Base-by-base conservation (phyloP, 2,113 vertebrate species). In the Polypterus senegalus region DNA sequence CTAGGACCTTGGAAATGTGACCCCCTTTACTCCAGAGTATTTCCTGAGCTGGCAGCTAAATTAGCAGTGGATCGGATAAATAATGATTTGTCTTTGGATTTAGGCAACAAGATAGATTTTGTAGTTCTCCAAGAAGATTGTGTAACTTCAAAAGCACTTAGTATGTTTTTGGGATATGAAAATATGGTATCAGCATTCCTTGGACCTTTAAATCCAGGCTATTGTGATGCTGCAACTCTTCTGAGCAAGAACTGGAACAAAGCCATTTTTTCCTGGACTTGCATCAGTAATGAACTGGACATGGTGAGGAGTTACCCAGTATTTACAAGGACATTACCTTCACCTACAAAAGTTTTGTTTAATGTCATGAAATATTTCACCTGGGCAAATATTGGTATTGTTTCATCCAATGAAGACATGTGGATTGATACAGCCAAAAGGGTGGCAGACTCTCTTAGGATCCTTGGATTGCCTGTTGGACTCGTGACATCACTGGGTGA, bases 1-100 rank as follows among this genome's bases (percentile, higher is more conserved):
- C 53, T 94, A 0, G 92, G 92, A 48, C 91, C 92, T 47, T 97
- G 93, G 92, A 76, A 86, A 71, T 93, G 89, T 65, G 89, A 95
- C 68, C 83, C 85, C 0, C 59, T 91, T 7, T 89, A 88, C 63
- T 85, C 87, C 67, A 91, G 86, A 71, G 83, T 91, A 5, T 75
- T 89, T 59, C 91, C 91, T 0, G 70, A 83, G 0, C 66, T 81
- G 2, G 90, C 92, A 11, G 88, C 88, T 59, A 76, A 63, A 52
- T 76, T 94, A n/a, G 91, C 89, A 1, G 72, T 88, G 61, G 77
- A 57, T 67, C 71, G 88, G 62, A 89, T 95, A 65, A 92, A 83
- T 63, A 75, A 62, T 60, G 89, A 97, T 54, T 65, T 78, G 7
- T 83, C 65, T 1, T 72, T 94, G 60, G 69, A 88, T 48, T 66